These are phyloP conservation scores for Yponomeuta evonymella DNA, from an alignment of 2,888 invertebrate species.

Conservation along the genomic window DNA sequence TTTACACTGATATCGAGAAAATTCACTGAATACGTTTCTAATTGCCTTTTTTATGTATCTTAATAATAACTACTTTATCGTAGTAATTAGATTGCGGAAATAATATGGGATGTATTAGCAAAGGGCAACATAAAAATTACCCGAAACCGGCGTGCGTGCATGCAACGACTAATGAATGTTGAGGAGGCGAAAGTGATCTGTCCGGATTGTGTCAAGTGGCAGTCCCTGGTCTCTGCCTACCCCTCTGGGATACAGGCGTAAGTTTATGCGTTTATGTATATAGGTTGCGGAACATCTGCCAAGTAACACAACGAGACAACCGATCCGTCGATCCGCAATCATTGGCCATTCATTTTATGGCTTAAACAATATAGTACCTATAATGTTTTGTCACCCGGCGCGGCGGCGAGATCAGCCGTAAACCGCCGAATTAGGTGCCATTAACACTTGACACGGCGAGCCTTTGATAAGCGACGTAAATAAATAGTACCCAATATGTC, in stretches of 20 bases:
- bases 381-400: not conserved
- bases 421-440: not conserved
- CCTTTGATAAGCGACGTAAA: slow-evolving; percentile 3
- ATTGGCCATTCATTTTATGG: not conserved
- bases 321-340: not conserved
- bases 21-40: not conserved
- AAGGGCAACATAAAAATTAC: no score
- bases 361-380: not conserved
- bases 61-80: not conserved
- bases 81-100: not conserved
- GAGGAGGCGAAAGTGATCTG: no score
- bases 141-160: no score
- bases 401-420: not conserved
- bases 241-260: no score
- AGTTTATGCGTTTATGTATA: no score
- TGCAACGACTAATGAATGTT: no score
- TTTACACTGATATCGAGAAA: not conserved
- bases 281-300: not conserved
- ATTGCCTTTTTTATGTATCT: not conserved
- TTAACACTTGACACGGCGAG: not conserved
- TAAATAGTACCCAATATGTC: not conserved
- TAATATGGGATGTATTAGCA: no score
- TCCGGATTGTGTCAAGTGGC: no score
- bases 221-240: no score
- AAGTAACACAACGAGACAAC: not conserved